Base-by-base conservation (phyloP, 2,113 vertebrate genomes). In the Eolophus roseicapilla region DNA sequence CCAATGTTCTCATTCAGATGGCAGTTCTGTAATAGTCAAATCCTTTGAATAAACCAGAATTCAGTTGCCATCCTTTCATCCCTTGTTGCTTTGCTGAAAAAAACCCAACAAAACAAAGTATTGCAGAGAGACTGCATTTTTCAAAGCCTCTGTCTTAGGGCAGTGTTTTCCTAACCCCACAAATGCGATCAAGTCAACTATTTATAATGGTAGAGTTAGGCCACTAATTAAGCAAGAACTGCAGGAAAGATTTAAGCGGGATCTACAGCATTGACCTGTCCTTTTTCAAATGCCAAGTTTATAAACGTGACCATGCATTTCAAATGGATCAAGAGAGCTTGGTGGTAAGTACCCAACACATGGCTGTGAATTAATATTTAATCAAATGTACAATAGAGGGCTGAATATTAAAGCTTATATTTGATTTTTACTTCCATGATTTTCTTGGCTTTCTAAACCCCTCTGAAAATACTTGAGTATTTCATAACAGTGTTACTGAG, bases 301-400 rank as follows among this genome's bases (percentile, higher is more conserved):
- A 65, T 76, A 89, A 92, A 76, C 86, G 69, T 93, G 93, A 96
- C 88, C 3, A 0, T 84, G 91, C 95, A 96, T 93, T 94, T 93
- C 95, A 96, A 93, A 82, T 68, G 92, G 88, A 86, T 71, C 86
- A 89, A 84, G 82, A 84, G 86, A 96, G 80, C 92, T 92, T 73
- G 63, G 37, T n/a, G 84, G 35, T 73, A 86, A 94, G 88, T 69
- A 84, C 82, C n/a, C 74, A 95, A 69, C 83, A 91, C 81, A 62
- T 94, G 77, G 82, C 86, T 95, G 74, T 46, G 92, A 96, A 96
- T 96, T 94, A 96, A 96, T 97, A 96, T 96, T 94, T 97, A 95
- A 92, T 96, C 95, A 96, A 96, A 94, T 24, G 57, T 78, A 79
- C 90, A 93, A 60, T 83, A 89, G 29, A 73, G 57, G 49, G 44